phyloP scores from a whole-genome alignment of 2,113 vertebrate species.

The Elephas maximus region DNA sequence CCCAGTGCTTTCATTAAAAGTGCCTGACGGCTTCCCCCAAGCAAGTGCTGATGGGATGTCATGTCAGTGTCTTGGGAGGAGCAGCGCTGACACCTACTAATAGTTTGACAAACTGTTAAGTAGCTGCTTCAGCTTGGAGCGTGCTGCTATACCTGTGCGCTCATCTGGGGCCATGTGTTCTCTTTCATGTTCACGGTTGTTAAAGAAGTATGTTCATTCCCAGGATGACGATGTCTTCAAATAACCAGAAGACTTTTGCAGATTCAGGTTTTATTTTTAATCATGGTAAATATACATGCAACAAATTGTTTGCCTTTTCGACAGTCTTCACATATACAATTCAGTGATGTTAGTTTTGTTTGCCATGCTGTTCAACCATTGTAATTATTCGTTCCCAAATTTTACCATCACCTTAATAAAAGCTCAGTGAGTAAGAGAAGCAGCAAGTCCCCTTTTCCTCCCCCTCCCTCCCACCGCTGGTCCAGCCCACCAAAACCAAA shows the following conservation, averaged over 20 bases:
- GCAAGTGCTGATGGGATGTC: constrained; percentile 64
- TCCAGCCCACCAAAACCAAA: too few species aligned
- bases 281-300: background rate
- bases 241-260: background rate
- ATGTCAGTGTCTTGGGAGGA: constrained; percentile 30
- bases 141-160: accelerated
- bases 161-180: accelerated
- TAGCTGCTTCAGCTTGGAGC: constrained; percentile 45
- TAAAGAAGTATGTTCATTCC: accelerated
- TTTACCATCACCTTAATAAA: background rate
- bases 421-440: background rate
- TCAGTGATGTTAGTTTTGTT: background rate
- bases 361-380: background rate
- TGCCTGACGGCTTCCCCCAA: constrained; percentile 61
- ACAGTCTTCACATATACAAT: background rate
- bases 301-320: background rate
- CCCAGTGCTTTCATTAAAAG: constrained; percentile 74
- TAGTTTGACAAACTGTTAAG: constrained; percentile 74
- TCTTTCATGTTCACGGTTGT: background rate
- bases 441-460: background rate
- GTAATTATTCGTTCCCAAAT: background rate
- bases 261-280: background rate
- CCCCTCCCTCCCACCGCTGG: background rate
- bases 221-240: background rate
- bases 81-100: constrained; percentile 73